Evolutionary conservation across 2,888 invertebrate genomes (phyloP).

Genomic region (Epinotia brunnichana): DNA sequence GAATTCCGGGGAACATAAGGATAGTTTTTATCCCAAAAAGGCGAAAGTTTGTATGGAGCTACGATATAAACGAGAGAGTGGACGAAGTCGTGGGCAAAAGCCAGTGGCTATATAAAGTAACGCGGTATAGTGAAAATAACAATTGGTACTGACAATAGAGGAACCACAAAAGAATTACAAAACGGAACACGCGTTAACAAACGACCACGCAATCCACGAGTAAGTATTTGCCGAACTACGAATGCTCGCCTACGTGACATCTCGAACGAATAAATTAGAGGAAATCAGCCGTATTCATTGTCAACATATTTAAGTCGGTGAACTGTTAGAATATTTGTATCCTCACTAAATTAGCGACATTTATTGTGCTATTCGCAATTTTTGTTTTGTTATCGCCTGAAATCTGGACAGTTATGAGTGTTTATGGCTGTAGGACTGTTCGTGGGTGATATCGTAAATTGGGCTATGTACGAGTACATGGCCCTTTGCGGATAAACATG

Average conservation of each 20-base stretch:
- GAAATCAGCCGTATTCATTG: not conserved
- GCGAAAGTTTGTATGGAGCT: too few species aligned
- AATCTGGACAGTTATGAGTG: constrained; percentile 19
- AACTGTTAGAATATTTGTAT: not conserved
- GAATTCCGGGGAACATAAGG: too few species aligned
- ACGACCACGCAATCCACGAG: not conserved
- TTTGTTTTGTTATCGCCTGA: constrained; percentile 11
- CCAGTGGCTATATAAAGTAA: too few species aligned
- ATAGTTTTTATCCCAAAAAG: too few species aligned
- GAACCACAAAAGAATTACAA: too few species aligned
- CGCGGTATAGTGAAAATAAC: too few species aligned
- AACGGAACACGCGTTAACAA: not conserved
- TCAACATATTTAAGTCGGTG: constrained; percentile 18
- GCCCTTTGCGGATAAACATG: constrained; percentile 1
- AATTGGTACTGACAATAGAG: too few species aligned
- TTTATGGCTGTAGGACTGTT: constrained; percentile 20
- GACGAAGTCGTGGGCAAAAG: too few species aligned
- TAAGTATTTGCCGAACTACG: not conserved
- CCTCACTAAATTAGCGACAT: not conserved
- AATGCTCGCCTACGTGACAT: not conserved
- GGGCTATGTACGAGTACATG: too few species aligned
- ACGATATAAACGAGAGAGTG: too few species aligned
- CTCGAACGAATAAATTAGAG: not conserved
- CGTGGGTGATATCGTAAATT: constrained; percentile 31
- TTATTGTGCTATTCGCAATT: constrained; percentile 17